A percentile compares a stretch with the other conserved stretches of the same genome.
Conservation (phyloP, 2,888 invertebrate species). For the Eulithis testata region DNA sequence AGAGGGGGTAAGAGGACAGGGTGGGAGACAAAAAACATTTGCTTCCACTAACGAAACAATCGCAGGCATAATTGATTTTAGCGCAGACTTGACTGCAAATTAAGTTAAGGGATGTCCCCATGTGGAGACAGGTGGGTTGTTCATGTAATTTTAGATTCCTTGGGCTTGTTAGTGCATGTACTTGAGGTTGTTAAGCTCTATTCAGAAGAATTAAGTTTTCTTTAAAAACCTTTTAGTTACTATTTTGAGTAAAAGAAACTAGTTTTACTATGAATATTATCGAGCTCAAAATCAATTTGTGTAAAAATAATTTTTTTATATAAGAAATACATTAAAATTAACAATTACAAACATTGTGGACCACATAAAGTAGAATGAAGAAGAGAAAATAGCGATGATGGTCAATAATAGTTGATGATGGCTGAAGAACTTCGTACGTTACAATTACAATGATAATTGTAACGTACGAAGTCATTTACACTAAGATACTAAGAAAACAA, state of each 20-base stretch:
- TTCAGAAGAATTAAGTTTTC: background rate
- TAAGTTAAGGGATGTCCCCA: slow-evolving; percentile 53
- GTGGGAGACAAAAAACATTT: slow-evolving; percentile 70
- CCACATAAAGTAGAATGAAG: too few relatives aligned
- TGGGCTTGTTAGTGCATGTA: slow-evolving; percentile 8
- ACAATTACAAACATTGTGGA: too few relatives aligned
- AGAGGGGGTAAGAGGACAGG: slow-evolving; percentile 22
- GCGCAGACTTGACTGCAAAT: slow-evolving; percentile 75
- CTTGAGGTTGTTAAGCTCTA: background rate
- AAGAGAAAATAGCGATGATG: too few relatives aligned
- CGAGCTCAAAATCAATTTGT: too few relatives aligned
- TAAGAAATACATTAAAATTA: too few relatives aligned
- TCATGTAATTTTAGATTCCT: slow-evolving; percentile 17
- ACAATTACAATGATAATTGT: too few relatives aligned
- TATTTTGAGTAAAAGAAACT: background rate
- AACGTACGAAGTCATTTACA: too few relatives aligned
- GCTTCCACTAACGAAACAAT: slow-evolving; percentile 82
- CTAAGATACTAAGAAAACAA: background rate
- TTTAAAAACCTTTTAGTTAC: background rate
- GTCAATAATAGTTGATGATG: too few relatives aligned
- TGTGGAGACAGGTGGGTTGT: slow-evolving; percentile 32
- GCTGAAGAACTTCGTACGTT: too few relatives aligned
- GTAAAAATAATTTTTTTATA: too few relatives aligned
- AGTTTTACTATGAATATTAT: too few relatives aligned
- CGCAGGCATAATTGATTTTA: slow-evolving; percentile 82